Base-by-base conservation (phyloP, 30 jellyfish, hydroid and myxozoan genomes). In the Aurelia sp. region DNA sequence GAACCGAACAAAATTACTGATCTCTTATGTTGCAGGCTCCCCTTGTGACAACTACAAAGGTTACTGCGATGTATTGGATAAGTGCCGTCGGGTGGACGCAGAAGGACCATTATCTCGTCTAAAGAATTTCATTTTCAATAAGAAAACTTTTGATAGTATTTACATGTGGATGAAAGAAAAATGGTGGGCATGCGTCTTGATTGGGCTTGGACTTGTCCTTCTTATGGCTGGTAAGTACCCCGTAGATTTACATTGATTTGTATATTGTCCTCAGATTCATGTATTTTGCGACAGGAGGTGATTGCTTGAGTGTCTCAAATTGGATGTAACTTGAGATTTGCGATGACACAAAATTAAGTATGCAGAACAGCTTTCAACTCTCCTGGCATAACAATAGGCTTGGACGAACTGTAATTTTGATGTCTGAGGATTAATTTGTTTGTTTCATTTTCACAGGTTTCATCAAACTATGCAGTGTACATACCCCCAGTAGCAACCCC, bases 401-500 rank as follows among this genome's bases (percentile, higher is more conserved):
- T 27, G 33, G 33, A 27, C 33, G 2, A 27, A 27, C 33, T 1
- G 33, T 27, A 27, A 27, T 27, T 27, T 27, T 27, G 33, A 27
- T 27, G 2, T 27, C 33, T 27, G 33, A 27, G 33, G 33, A 27
- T 27, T 27, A 27, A 27, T 27, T 27, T 27, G 1, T 0, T 24
- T 3, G 13, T 6, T 20, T 47, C 50, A 17, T 17, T 78, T 70
- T 77, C 53, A 8, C 81, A 94, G 99, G 97, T 9, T 94, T 94
- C 92, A 94, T 94, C 76, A 90, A 91, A 52, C 67, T 88, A 40
- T 94, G 99, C 92, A 94, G 99, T 72, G 97, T 89, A 13, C 99
- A 94, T 91, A 94, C 99, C 8, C 99, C 99, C 6, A 94, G 99
- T 76, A 94, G 96, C 89, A 94, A 94, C 86, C 99, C 99, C 12